Base-by-base conservation (phyloP, 2,888 invertebrate species). In the Mythimna pallens region DNA sequence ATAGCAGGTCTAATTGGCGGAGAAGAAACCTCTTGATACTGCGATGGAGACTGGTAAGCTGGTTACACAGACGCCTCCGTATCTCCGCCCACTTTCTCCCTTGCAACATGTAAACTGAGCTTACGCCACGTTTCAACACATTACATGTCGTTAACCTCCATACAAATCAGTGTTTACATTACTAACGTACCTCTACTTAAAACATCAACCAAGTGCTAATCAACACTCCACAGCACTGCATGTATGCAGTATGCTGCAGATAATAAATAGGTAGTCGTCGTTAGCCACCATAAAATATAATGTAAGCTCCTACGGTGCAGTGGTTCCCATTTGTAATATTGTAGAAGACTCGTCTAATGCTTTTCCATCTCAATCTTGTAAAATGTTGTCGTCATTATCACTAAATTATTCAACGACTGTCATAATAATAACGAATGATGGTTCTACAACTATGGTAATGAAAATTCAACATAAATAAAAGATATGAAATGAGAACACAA, bases 111-210 rank as follows among this genome's bases (percentile, higher is more conserved):
- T 86, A 86, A 89, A 85, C 87, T 64, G 74, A 85, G 84, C 87
- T 87, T 88, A 85, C 74, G 79, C 68, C 86, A 86, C 74, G 82
- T 90, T 85, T 86, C 87, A 89, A 88, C 86, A 86, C 86, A 80
- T 84, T 81, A 83, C 86, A 85, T 86, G 90, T 89, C 90, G 87
- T 88, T 90, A 88, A 90, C 90, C 89, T 88, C 84, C 87, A 87
- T 86, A 89, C 88, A 89, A 89, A 89, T 87, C 84, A 84, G 73
- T 86, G 90, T 88, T 88, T 89, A 87, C 86, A 88, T 88, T 89
- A 87, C 81, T 76, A 77, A 83, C 82, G 71, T 74, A 78, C 83
- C 84, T 81, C 76, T 85, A 84, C 83, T 86, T 86, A 88, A 86
- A 87, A 83, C 83, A 85, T 81, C 83, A 86, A 83, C 84, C 55